These are phyloP conservation scores for Alaudala cheleensis DNA, from an alignment of 2,113 vertebrate species.

Conservation along the genomic window DNA sequence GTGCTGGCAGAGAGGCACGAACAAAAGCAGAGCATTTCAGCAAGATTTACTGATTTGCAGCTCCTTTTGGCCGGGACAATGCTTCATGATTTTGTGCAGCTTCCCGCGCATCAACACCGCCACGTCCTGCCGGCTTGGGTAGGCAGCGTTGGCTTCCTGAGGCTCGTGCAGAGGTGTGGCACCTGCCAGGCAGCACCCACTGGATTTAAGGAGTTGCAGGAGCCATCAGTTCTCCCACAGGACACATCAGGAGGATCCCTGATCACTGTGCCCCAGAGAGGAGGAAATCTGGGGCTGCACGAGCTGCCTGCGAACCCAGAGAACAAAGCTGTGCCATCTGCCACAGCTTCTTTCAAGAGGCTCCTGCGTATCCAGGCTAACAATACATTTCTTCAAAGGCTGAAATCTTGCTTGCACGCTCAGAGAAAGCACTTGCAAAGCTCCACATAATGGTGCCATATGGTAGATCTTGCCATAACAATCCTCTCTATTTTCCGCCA, in stretches of 20 bases:
- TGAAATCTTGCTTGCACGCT: conserved; percentile 26
- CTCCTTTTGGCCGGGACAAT: background rate
- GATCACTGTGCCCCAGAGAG: background rate
- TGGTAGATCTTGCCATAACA: conserved; percentile 49
- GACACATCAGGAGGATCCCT: background rate
- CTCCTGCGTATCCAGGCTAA: conserved; percentile 5
- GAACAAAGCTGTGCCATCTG: conserved; percentile 67
- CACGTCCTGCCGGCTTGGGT: accelerated
- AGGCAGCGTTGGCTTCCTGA: accelerated
- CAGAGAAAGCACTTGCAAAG: conserved; percentile 48
- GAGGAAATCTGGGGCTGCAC: background rate
- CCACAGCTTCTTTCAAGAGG: conserved; percentile 47
- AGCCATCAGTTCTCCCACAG: accelerated
- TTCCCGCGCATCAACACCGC: accelerated
- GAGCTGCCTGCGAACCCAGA: background rate
- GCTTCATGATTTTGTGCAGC: background rate
- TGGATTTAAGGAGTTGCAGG: background rate
- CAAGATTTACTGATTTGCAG: background rate
- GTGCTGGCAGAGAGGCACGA: background rate
- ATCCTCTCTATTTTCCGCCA: conserved; percentile 37
- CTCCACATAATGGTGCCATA: conserved; percentile 49
- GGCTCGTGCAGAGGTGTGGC: accelerated
- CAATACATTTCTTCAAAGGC: conserved; percentile 49
- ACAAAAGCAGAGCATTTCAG: conserved; percentile 16
- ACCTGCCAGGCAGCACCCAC: background rate